Evolutionary conservation across 2,888 invertebrate genomes (phyloP), one percentile per base, ranked within the genome.

Genomic region (Agrochola lychnidis): DNA sequence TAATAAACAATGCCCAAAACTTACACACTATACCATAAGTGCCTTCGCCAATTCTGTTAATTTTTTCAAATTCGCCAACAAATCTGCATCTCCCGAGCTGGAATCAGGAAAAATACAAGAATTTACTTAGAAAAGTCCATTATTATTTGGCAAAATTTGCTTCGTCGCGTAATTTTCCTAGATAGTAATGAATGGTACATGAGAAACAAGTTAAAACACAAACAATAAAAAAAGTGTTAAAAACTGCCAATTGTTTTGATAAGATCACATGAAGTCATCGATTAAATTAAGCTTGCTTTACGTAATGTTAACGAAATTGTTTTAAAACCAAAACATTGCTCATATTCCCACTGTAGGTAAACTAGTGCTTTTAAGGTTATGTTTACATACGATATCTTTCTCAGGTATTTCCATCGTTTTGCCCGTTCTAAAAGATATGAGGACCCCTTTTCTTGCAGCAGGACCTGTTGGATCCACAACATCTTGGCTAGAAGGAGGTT

Each of bases 1-100:
- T 12, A 51, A 69, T 56, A 69, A 78, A n/a, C 12, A 69, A 25
- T n/a, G 3, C 22, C 69, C 56, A 25, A 62, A 69, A 94, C 98
- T 97, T 97, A 99, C 99, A 99, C 63, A 99, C 99, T 90, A 99
- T 99, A 59, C 99, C 99, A 94, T 99, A 99, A 0, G 99, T 99
- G 84, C 99, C 99, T 97, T 99, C 99, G 0, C 99, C 99, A 88
- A 99, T 99, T 85, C 99, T 97, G 93, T 99, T 99, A 14, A 99
- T 94, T 95, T 99, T 99, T 93, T 99, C 99, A 96, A 99, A 99
- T 93, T 99, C 99, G 16, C 99, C 98, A 2, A 99, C 99, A 93
- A 98, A 98, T 84, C 99, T 97, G 93, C 99, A 99, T 92, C 98
- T 97, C 45, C 99, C 99, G 86, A 98, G 97, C 99, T 99, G 91